These are phyloP conservation scores for Clunio marinus DNA, from an alignment of 2,888 invertebrate species.

Conservation along the genomic window DNA sequence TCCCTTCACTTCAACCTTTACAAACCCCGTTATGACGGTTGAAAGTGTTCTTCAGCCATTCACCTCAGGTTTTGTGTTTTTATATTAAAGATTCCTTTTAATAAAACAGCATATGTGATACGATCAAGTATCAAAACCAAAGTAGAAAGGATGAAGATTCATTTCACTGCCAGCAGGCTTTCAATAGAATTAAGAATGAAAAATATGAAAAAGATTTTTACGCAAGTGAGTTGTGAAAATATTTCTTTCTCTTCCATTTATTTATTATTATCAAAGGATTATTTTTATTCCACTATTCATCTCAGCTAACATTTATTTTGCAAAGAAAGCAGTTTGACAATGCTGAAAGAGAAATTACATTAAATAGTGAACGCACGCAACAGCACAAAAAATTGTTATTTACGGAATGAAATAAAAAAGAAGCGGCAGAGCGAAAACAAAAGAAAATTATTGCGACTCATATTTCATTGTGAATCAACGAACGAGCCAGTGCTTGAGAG, in stretches of 20 bases:
- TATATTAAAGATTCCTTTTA: neutral
- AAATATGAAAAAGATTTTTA: no score
- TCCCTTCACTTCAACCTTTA: neutral
- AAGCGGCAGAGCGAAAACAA: conserved; percentile 12
- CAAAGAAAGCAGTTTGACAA: no score
- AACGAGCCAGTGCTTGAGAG: neutral
- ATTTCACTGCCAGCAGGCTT: neutral
- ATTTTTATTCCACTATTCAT: no score
- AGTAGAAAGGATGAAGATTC: neutral
- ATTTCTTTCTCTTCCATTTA: no score
- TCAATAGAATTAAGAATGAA: no score
- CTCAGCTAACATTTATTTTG: no score
- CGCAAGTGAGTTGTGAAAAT: no score
- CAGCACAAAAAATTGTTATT: conserved; percentile 20
- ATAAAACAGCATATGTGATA: conserved; percentile 26
- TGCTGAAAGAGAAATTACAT: conserved; percentile 17
- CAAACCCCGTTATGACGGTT: conserved; percentile 3
- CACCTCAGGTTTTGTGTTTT: conserved; percentile 4
- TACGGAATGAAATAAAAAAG: conserved; percentile 6
- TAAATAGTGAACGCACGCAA: neutral
- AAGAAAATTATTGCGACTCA: conserved; percentile 20
- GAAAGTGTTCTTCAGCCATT: neutral
- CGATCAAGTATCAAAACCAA: conserved; percentile 23
- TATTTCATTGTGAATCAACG: conserved; percentile 24
- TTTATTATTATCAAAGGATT: no score